Base-by-base conservation (phyloP, 2,113 vertebrate genomes). In the Mus spicilegus region DNA sequence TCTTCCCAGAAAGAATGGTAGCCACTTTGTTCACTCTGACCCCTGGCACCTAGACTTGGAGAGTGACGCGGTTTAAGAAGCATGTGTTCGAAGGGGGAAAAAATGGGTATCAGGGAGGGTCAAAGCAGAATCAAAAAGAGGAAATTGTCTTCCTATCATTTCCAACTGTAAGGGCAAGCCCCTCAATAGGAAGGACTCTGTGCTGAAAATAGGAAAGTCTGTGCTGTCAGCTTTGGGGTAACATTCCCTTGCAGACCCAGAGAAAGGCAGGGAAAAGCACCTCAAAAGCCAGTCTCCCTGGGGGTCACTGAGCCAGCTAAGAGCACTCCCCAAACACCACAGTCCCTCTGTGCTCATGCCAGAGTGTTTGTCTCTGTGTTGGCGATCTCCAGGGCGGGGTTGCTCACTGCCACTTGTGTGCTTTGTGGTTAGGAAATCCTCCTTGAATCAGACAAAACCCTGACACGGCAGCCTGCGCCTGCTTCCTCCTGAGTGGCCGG, bases 401-500 rank as follows among this genome's bases (percentile, higher is more conserved):
- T 14, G 36, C 8, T 42, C 49, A 56, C 73, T 67, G 51, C 90
- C 36, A 39, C 33, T 61, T 10, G 56, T 39, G 26, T 61, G 49
- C 94, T 93, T 82, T 97, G 97, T 85, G 96, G 95, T 96, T 65
- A 95, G 95, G 94, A 96, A 96, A 72, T 97, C 94, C 80, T 97
- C 65, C 76, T 82, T 42, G 95, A 97, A 88, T 77, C 46, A 72
- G n/a, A 84, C 93, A 93, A 96, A 97, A 96, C 0, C 75, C 98
- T 97, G 97, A 97, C 92, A 0, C 46, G 24, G 95, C 95, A 97
- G 96, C 96, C 91, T 89, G 46, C 9, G 2, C 22, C 67, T 65
- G 96, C 93, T 98, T 98, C 97, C 95, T 91, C 77, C 91, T 67
- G 54, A 20, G 72, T 49, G 22, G 73, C 49, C 0, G 7, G 26